These are phyloP conservation scores for Drosophila hawaiiensis DNA, from an alignment of 2,888 invertebrate genomes.

Conservation along the genomic window DNA sequence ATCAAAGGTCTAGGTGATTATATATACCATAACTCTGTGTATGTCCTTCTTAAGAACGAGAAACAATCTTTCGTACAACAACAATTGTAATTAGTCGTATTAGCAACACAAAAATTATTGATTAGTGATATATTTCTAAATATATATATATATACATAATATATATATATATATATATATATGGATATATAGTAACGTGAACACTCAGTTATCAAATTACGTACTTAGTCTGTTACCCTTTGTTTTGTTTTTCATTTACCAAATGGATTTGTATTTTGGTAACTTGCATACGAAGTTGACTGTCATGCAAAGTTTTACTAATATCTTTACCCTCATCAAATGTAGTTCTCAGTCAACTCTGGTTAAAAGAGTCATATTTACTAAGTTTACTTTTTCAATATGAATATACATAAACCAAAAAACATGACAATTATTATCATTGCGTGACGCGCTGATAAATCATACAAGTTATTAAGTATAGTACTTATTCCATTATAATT, in stretches of 20 bases:
- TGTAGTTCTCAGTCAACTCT: constrained; percentile 63
- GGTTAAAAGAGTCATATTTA: constrained; percentile 36
- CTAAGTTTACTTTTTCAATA: constrained; percentile 43
- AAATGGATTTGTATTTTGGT: constrained; percentile 59
- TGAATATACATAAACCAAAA: constrained; percentile 40
- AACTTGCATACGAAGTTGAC: constrained; percentile 54
- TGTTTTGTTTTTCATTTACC: constrained; percentile 57
- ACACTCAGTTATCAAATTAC: constrained; percentile 51
- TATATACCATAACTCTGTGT: constrained; percentile 13
- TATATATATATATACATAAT: constrained; percentile 7
- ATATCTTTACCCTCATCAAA: constrained; percentile 59
- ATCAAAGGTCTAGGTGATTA: constrained; percentile 20
- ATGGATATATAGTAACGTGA: constrained; percentile 25
- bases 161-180: constrained; percentile 6
- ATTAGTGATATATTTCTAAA: constrained; percentile 19
- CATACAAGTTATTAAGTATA: constrained; percentile 56
- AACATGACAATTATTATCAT: constrained; percentile 45
- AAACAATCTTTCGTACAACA: constrained; percentile 22
- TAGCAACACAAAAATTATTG: constrained; percentile 32
- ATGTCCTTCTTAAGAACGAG: constrained; percentile 1
- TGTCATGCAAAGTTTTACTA: constrained; percentile 63
- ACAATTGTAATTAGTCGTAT: constrained; percentile 16
- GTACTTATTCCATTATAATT: constrained; percentile 42
- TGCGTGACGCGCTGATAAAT: constrained; percentile 45
- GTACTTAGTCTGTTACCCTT: constrained; percentile 80